phyloP scores from a whole-genome alignment of 2,113 vertebrate genomes.

The Tragulus kanchil region DNA sequence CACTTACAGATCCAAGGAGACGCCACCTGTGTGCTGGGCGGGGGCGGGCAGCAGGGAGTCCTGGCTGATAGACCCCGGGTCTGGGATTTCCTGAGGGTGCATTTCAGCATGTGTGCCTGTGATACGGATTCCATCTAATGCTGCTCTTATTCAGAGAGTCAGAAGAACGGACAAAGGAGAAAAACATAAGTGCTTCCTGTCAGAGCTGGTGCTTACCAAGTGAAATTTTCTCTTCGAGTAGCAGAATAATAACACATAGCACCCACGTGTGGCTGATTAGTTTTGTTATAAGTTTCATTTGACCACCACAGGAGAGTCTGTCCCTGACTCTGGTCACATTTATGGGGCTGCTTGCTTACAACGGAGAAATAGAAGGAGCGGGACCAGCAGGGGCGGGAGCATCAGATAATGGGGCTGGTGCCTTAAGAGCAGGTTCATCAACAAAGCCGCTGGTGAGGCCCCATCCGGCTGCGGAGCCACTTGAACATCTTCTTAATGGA shows the following conservation, averaged over 20 bases:
- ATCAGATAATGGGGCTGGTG: slow-evolving; percentile 2
- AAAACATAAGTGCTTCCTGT: neutral
- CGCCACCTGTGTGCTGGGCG: neutral
- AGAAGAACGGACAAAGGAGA: slow-evolving; percentile 37
- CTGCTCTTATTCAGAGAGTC: slow-evolving; percentile 26
- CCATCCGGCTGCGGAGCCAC: neutral
- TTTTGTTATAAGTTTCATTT: slow-evolving; percentile 73
- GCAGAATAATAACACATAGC: slow-evolving; percentile 19
- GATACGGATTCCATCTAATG: neutral
- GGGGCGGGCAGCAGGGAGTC: neutral
- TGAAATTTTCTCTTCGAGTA: slow-evolving; percentile 40
- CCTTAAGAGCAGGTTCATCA: slow-evolving; percentile 44
- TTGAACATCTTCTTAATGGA: neutral
- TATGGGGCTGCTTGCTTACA: slow-evolving; percentile 19
- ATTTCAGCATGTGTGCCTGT: neutral
- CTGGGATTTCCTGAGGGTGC: neutral
- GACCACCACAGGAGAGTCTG: slow-evolving; percentile 52
- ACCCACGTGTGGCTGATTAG: slow-evolving; percentile 61
- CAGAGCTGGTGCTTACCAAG: neutral
- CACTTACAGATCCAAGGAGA: neutral
- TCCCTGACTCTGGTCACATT: slow-evolving; percentile 14
- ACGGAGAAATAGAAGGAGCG: neutral
- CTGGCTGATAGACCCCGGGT: neutral
- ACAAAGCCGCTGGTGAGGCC: neutral
- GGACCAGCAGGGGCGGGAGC: neutral